phyloP scores from a whole-genome alignment of 2,797 vertebrate genomes.

The Leptodactylus fallax region DNA sequence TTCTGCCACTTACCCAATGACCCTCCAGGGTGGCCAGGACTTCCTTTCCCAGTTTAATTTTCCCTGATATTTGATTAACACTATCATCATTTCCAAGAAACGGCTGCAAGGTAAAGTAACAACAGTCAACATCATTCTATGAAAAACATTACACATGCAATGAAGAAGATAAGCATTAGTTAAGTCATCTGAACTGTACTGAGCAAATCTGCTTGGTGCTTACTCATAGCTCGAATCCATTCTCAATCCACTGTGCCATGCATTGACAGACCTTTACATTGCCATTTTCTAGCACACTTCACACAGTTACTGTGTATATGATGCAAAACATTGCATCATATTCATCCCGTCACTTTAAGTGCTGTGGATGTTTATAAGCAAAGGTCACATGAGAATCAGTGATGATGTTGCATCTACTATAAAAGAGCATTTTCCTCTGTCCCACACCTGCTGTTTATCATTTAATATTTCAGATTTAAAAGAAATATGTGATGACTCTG shows the following conservation, averaged over 20 bases:
- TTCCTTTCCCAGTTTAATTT: constrained; percentile 97
- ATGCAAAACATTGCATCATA: neutral
- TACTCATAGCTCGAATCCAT: neutral
- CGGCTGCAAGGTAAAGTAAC: constrained; percentile 79
- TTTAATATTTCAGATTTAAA: neutral
- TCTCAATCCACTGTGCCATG: neutral
- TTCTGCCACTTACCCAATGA: constrained; percentile 88
- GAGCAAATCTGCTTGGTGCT: neutral
- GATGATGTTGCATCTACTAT: neutral
- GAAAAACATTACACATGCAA: too few relatives aligned
- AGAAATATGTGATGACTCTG: neutral
- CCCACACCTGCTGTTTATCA: neutral
- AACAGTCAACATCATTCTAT: neutral
- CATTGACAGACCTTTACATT: neutral
- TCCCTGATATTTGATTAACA: constrained; percentile 94
- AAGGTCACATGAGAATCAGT: neutral
- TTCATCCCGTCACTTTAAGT: neutral
- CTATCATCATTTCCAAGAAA: constrained; percentile 95
- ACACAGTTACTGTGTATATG: neutral
- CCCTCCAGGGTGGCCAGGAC: constrained; percentile 94
- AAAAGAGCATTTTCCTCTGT: neutral
- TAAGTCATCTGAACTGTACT: neutral
- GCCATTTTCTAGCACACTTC: neutral
- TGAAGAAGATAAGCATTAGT: neutral
- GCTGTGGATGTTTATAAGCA: neutral